These are phyloP conservation scores for Ochlodes sylvanus DNA, from an alignment of 2,888 invertebrate genomes.

Conservation along the genomic window DNA sequence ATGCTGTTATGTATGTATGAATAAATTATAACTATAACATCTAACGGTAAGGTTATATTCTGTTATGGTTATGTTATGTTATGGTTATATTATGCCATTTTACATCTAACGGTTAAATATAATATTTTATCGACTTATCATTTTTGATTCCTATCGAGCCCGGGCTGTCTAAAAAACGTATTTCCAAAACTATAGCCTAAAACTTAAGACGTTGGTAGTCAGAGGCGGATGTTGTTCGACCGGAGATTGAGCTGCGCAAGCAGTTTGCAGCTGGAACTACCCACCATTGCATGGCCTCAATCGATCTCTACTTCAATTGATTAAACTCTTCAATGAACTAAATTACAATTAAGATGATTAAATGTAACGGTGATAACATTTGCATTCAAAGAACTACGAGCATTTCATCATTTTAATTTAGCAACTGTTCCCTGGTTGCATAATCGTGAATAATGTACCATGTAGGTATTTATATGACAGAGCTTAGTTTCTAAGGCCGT, in stretches of 20 bases:
- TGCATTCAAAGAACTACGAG: constrained; percentile 9
- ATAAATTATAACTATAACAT: no score
- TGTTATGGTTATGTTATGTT: no score
- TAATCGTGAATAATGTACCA: constrained; percentile 26
- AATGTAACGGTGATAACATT: neutral
- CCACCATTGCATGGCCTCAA: constrained; percentile 5
- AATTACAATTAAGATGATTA: no score
- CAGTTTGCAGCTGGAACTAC: constrained; percentile 16
- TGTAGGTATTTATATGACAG: constrained; percentile 4
- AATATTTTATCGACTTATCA: no score
- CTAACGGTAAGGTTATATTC: no score
- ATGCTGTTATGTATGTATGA: no score
- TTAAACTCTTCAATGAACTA: neutral
- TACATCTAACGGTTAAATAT: no score
- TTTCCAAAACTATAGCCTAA: neutral
- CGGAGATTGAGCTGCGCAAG: constrained; percentile 62
- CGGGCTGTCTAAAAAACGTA: constrained; percentile 6
- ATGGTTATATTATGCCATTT: no score
- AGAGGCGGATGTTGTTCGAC: constrained; percentile 44
- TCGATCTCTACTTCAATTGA: neutral
- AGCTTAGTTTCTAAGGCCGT: constrained; percentile 40
- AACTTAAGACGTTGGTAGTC: neutral
- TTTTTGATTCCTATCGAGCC: no score
- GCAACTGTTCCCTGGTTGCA: constrained; percentile 22
- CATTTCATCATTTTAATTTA: constrained; percentile 24